Conservation (phyloP, 92 coral and sea anemone species). For the Zoanthus gigantus region DNA sequence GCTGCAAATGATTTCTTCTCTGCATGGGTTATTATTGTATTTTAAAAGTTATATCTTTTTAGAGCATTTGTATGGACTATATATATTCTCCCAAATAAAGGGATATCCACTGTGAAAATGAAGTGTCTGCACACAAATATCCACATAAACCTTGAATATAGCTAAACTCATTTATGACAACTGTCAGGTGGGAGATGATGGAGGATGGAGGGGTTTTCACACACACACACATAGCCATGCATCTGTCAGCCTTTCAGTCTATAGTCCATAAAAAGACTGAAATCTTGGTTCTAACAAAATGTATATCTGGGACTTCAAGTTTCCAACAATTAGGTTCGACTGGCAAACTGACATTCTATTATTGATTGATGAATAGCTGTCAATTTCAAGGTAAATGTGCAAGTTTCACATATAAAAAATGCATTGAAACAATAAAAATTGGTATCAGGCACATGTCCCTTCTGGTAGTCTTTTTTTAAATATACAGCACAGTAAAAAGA, state of each 20-base stretch:
- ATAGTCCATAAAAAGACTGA: background rate
- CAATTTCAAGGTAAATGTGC: conserved; percentile 3
- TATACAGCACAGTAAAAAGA: conserved; percentile 6
- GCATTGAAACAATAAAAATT: conserved; percentile 1
- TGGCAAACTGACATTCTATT: conserved; percentile 4
- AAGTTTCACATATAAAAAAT: conserved; percentile 1
- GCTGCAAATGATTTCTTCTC: conserved; percentile 8
- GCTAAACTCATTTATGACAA: conserved; percentile 4
- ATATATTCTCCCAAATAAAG: background rate
- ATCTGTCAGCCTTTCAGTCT: conserved; percentile 8
- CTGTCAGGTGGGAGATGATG: conserved; percentile 1
- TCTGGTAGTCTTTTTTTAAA: conserved; percentile 5
- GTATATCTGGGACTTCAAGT: conserved; percentile 8
- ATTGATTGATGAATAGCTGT: conserved; percentile 1
- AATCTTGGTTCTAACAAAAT: conserved; percentile 5
- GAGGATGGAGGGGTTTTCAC: conserved; percentile 4
- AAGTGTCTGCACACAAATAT: conserved; percentile 4
- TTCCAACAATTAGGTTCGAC: conserved; percentile 4
- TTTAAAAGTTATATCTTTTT: conserved; percentile 1
- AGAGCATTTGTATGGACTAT: conserved; percentile 1
- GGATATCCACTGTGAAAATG: conserved; percentile 5
- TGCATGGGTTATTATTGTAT: conserved; percentile 6
- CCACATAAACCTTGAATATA: conserved; percentile 6
- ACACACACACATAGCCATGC: conserved; percentile 7
- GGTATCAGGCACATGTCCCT: conserved; percentile 10